Evolutionary conservation across 2,888 invertebrate species (phyloP), one percentile per base, ranked within the genome.

Genomic region (Hypsopygia costalis): DNA sequence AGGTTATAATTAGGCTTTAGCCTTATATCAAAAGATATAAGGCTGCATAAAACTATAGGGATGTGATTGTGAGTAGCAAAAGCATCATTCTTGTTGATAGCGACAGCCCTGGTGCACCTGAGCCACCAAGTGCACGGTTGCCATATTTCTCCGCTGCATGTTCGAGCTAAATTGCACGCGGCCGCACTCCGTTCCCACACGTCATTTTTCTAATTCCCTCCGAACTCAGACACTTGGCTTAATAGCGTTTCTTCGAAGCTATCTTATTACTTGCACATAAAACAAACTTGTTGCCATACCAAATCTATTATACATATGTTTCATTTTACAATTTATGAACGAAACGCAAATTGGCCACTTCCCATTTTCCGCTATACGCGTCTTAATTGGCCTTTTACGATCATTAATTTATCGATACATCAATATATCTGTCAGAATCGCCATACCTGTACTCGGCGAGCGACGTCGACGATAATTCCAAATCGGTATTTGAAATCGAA

Each of bases 141-240:
- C 82, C 78, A 81, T 85, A 83, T 80, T 78, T 85, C 81, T 72
- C 79, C 60, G 44, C 65, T 63, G 70, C 73, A 76, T 75, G 75
- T 74, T 70, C 67, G 60, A 71, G 67, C 64, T 74, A 81, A 86
- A 85, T 83, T 82, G 74, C 81, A 65, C 68, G 59, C 58, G 32
- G 60, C 52, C 51, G 50, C 46, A 46, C 61, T 64, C 61, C 62
- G 76, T 85, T 86, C 85, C 85, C 85, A 85, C 87, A 83, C 79
- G 77, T 77, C 71, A 76, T 78, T 79, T 79, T 81, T 81, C 79
- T 81, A 79, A 81, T 76, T 75, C 69, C 62, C 69, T 67, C 63
- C 59, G 59, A 67, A 69, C 69, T 32, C 41, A 62, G 58, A 66
- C 68, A 68, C 67, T 68, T 61, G 53, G 57, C 67, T 72, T 71